Base-by-base conservation (phyloP, 1,140 invertebrate genomes). In the Lordiphosa collinella region DNA sequence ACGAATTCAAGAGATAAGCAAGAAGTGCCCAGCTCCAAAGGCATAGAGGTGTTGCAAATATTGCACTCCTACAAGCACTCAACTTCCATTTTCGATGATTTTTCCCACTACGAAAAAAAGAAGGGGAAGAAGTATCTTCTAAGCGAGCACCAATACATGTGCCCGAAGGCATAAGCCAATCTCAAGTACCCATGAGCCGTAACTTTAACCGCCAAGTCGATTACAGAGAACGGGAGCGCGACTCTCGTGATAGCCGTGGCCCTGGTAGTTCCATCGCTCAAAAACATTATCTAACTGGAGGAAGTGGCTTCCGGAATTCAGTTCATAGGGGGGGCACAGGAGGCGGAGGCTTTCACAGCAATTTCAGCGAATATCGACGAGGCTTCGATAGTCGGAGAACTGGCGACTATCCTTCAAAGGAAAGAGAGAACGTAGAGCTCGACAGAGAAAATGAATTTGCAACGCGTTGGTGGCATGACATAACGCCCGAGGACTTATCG, bases 1-100 rank as follows among this genome's bases (percentile, higher is more conserved):
- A 99, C 98, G 34, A 98, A 99, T 90, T 98, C 97, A 16, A 92
- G 98, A 66, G 98, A 99, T 89, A 98, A 98, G n/a, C 98, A 99
- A 84, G 98, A 99, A 90, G 97, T 99, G 57, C 97, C 96, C 4
- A 94, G 95, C 84, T 94, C 97, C 35, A 97, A 97, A 84, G 98
- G 97, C 37, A 89, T 94, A 25, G 92, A 93, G 86, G 92, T 98
- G 64, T 89, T 98, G 68, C 93, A 95, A 88, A 96, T 97, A 62
- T 92, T 98, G 75, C 96, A 98, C 89, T 92, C 92, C 63, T 98
- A 94, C 89, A 92, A 93, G 60, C 96, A 99, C 89, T 94, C 94
- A 35, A 99, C 98, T 36, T 98, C 97, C 41, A 98, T 99, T 84
- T 99, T 99, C 89, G 98, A 99, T 90, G 98, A 99, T 89, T 99